Evolutionary conservation across 2,113 vertebrate species (phyloP).

Genomic region (Nesoenas mayeri): DNA sequence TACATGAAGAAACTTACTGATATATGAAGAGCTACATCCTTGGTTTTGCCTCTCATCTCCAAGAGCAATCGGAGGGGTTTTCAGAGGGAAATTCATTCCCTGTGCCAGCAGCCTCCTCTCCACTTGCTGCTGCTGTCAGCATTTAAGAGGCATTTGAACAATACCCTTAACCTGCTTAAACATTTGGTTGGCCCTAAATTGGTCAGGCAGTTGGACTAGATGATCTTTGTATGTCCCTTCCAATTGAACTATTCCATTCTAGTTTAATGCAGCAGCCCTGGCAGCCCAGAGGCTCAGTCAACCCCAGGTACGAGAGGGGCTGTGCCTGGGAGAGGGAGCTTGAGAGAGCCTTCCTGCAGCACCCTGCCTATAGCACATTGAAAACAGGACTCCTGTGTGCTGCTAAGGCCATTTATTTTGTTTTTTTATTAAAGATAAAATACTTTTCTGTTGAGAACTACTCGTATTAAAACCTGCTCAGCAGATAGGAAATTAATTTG

Average conservation of each 20-base stretch:
- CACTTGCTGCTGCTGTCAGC: not conserved
- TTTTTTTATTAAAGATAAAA: not conserved
- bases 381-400: not conserved
- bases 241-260: too few species aligned
- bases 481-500: slow-evolving; percentile 64
- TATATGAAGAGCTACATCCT: not conserved
- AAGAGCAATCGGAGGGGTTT: not conserved
- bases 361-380: not conserved
- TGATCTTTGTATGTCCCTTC: too few species aligned
- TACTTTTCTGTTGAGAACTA: not conserved
- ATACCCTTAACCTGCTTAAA: too few species aligned
- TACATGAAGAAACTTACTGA: rapidly evolving
- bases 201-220: too few species aligned
- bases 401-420: not conserved
- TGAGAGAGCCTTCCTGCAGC: not conserved
- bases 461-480: slow-evolving; percentile 19
- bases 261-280: rapidly evolving
- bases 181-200: too few species aligned
- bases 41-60: rapidly evolving
- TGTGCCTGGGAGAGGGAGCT: not conserved
- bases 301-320: not conserved
- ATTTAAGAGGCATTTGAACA: too few species aligned
- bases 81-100: not conserved
- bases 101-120: not conserved
- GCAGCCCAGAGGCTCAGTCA: rapidly evolving